phyloP scores from a whole-genome alignment of 2,888 invertebrate species.

The Hoplodrina blanda region DNA sequence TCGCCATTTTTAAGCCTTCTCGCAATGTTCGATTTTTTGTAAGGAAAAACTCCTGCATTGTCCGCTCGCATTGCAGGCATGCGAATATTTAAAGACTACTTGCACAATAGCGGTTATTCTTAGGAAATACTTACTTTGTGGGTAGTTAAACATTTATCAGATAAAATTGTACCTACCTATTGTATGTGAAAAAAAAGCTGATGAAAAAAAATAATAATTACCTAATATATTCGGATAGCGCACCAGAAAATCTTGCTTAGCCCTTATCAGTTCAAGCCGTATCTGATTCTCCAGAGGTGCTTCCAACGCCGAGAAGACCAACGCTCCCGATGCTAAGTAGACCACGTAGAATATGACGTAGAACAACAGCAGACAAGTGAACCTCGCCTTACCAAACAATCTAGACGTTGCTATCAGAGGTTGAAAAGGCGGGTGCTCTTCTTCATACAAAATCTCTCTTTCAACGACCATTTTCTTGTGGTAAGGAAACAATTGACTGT shows the following conservation, averaged over 20 bases:
- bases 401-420: slow-evolving; percentile 83
- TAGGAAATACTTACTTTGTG: slow-evolving; percentile 19
- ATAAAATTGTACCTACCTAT: background rate
- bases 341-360: slow-evolving; percentile 91
- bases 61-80: slow-evolving; percentile 41
- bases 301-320: slow-evolving; percentile 93
- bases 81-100: slow-evolving; percentile 50
- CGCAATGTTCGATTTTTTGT: slow-evolving; percentile 31
- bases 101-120: slow-evolving; percentile 30
- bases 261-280: slow-evolving; percentile 85
- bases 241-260: slow-evolving; percentile 89
- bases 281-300: slow-evolving; percentile 91
- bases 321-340: slow-evolving; percentile 92
- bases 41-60: slow-evolving; percentile 27
- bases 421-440: slow-evolving; percentile 85
- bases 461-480: slow-evolving; percentile 85
- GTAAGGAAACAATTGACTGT: slow-evolving; percentile 85
- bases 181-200: background rate
- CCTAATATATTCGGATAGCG: slow-evolving; percentile 92
- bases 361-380: slow-evolving; percentile 87
- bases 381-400: slow-evolving; percentile 89
- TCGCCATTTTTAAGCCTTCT: slow-evolving; percentile 15
- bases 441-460: slow-evolving; percentile 85
- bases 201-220: slow-evolving; percentile 76
- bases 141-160: slow-evolving; percentile 33